A percentile compares a stretch with the other conserved stretches of the same genome.
phyloP scores from a whole-genome alignment of 2,797 vertebrate genomes.

The Sus cebifrons region DNA sequence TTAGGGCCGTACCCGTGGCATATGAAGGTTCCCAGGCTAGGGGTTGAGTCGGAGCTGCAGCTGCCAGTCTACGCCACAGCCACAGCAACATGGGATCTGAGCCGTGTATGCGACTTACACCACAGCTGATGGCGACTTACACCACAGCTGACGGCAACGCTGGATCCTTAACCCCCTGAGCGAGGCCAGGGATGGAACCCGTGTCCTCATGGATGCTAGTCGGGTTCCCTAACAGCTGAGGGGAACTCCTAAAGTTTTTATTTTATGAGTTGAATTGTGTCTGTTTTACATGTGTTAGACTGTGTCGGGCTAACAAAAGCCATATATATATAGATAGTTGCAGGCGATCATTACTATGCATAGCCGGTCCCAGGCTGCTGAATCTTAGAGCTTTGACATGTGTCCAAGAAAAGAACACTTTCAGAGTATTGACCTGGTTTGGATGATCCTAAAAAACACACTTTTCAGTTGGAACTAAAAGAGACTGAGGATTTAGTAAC shows the following conservation, averaged over 20 bases:
- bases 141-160: no score
- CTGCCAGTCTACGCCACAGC: no score
- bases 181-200: no score
- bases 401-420: constrained; percentile 20
- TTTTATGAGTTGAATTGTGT: background rate
- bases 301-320: background rate
- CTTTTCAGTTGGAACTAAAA: constrained; percentile 50
- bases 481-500: constrained; percentile 50
- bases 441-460: background rate
- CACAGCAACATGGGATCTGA: no score
- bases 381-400: background rate
- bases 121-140: no score
- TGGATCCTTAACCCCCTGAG: no score
- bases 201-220: no score
- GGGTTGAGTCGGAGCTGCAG: no score
- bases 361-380: background rate
- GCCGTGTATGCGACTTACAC: no score
- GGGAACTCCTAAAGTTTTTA: background rate
- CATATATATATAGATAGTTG: background rate
- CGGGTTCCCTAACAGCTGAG: no score
- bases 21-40: no score
- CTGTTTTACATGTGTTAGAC: background rate
- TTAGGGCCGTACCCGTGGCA: no score
- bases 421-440: background rate
- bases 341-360: background rate